Base-by-base conservation (phyloP, 1,140 invertebrate genomes). In the Drosophila rufa region DNA sequence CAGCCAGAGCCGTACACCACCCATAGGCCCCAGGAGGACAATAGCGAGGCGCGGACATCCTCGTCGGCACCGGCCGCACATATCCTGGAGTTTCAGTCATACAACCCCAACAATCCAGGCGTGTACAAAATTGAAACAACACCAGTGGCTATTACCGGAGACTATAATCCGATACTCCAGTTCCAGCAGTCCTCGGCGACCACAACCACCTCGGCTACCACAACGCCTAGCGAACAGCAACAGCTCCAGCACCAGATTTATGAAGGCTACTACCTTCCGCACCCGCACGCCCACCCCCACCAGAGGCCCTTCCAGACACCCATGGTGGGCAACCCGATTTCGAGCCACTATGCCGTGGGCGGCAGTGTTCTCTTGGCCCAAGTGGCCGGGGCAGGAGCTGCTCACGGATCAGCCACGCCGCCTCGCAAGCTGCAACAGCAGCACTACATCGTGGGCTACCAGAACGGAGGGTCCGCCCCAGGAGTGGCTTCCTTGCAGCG, bases 71-170 rank as follows among this genome's bases (percentile, higher is more conserved):
- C 80, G 7, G 73, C 84, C 1, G 86, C 91, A 0, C 89, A 92
- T 43, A 92, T 93, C 38, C 71, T 93, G 4, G 92, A 93, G 57
- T 93, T 92, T 67, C 92, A 93, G 58, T 93, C 92, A 0, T 93
- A 93, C 65, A 93, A 93, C 69, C 92, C 92, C 4, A 93, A 92
- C 22, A 93, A 93, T 80, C 92, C 92, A 11, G 92, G 92, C 11
- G 92, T 93, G 11, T 93, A 92, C 46, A 93, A 93, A 77, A 92
- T 93, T 14, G 92, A 93, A 46, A 93, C 92, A 0, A 93, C 92
- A 3, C 92, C 92, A 0, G 92, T 93, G 12, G 92, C 92, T 48
- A 93, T 93, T 11, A 93, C 92, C 0, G 91, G 91, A 2, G 92
- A 93, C 62, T 93, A 93, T 43, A 93, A 92, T 81, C 91, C 92